Evolutionary conservation across 2,797 vertebrate genomes (phyloP), one percentile per base, ranked within the genome.

Genomic region (Psittacula derbiana): DNA sequence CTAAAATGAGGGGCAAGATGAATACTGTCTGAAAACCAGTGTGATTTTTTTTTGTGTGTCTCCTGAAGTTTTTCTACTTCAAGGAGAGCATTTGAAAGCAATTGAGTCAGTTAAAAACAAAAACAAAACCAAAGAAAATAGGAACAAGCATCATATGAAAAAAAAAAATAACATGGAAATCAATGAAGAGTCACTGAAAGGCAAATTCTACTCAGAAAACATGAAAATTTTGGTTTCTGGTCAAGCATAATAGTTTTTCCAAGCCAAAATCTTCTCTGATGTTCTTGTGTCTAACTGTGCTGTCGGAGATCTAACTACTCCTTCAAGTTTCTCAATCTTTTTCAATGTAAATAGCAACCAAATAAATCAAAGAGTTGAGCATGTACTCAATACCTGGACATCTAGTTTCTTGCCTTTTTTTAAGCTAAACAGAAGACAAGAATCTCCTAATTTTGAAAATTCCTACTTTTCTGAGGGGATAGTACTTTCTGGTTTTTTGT

Each of bases 391-490:
- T 25, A 82, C 2, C 6, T 61, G 8, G 6, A 23, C 1, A 10
- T 41, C 19, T 58, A 31, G 5, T 27, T 8, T 64, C 14, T 49
- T 70, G 4, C 1, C 12, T 76, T 82, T 90, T 90, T 80, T 57
- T 31, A 94, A 58, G 18, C 3, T 25, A 33, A 70, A 18, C 4
- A 28, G 23, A 5, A 4, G 8, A 60, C 10, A 67, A 55, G 33
- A 55, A 40, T 40, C 3, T 12, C 15, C 36, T 21, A 50, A 52
- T 36, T 6, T 8, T 64, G 16, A 81, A 85, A 44, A 47, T 31
- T 31, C 69, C 2, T 5, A 3, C 6, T 71, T 86, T 58, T 49
- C 7, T 19, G 24, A 11, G 4, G 2, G 3, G 3, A 74, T 2
- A 75, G 47, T 7, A 27, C 2, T 58, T 73, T 66, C 23, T 55